Conservation (phyloP, 2,113 vertebrate species). For the Chaetura pelagica region DNA sequence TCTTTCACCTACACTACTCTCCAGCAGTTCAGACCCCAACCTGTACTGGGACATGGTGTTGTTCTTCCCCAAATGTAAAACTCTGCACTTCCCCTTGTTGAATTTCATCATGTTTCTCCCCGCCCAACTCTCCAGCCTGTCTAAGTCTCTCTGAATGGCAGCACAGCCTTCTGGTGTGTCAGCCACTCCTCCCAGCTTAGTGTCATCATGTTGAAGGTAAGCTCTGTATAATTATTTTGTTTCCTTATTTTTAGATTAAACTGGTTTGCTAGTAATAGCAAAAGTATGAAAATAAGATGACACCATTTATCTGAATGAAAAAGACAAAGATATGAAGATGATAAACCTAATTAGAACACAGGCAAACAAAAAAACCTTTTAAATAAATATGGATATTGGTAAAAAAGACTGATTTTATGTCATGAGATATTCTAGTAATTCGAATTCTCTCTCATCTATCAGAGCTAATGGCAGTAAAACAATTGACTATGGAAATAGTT, state of each 20-base stretch:
- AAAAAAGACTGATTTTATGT: neutral
- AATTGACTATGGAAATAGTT: neutral
- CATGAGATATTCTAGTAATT: neutral
- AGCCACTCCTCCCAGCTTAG: no score
- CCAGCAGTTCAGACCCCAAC: no score
- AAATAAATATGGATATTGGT: neutral
- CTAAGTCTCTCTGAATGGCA: no score
- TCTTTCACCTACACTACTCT: no score
- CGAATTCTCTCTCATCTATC: neutral
- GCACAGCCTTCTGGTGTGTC: no score
- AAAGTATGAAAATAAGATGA: neutral
- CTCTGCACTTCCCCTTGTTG: no score
- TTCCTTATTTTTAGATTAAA: neutral
- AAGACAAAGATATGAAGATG: neutral
- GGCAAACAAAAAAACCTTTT: neutral
- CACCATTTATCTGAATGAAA: neutral
- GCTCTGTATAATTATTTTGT: neutral
- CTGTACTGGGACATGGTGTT: no score
- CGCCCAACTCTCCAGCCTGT: no score
- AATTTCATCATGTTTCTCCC: no score
- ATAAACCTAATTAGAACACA: neutral
- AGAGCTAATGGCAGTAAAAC: neutral
- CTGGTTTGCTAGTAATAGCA: neutral
- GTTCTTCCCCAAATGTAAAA: no score
- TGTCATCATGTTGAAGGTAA: neutral